These are phyloP conservation scores for Lontra canadensis DNA, from an alignment of 2,113 vertebrate genomes.

Conservation along the genomic window DNA sequence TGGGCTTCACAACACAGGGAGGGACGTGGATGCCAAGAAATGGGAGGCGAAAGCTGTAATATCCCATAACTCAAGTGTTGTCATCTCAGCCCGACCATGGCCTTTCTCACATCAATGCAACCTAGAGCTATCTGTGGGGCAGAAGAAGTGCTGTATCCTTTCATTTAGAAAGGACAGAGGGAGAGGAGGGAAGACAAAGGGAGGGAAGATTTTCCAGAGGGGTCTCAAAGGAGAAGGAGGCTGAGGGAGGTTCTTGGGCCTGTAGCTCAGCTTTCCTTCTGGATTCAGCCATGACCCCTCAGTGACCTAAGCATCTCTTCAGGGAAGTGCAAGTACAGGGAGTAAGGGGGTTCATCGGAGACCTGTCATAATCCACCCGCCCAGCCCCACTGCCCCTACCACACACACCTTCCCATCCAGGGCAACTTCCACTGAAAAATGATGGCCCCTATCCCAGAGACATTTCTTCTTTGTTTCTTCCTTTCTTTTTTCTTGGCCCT, in stretches of 20 bases:
- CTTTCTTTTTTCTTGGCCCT: neutral
- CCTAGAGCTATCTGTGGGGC: neutral
- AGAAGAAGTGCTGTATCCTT: neutral
- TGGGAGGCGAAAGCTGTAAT: neutral
- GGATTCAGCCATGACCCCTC: neutral
- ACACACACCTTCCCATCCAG: neutral
- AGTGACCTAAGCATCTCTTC: neutral
- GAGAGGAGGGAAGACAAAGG: neutral
- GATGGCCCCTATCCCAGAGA: neutral
- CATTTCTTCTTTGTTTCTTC: neutral
- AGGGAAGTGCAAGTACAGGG: neutral
- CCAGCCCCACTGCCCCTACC: too few relatives aligned
- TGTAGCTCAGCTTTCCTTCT: neutral
- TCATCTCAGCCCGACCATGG: neutral
- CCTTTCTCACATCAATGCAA: neutral
- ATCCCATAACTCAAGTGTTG: neutral
- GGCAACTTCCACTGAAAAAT: neutral
- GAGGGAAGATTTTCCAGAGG: neutral
- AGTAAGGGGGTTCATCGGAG: neutral
- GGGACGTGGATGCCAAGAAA: neutral
- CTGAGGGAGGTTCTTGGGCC: neutral
- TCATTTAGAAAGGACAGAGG: neutral
- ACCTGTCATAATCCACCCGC: neutral
- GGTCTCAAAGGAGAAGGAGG: neutral
- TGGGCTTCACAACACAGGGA: neutral